Percentiles rank a stretch among this genome's conserved stretches.
Evolutionary conservation across 2,113 vertebrate species (phyloP).

Genomic region (Garra rufa): DNA sequence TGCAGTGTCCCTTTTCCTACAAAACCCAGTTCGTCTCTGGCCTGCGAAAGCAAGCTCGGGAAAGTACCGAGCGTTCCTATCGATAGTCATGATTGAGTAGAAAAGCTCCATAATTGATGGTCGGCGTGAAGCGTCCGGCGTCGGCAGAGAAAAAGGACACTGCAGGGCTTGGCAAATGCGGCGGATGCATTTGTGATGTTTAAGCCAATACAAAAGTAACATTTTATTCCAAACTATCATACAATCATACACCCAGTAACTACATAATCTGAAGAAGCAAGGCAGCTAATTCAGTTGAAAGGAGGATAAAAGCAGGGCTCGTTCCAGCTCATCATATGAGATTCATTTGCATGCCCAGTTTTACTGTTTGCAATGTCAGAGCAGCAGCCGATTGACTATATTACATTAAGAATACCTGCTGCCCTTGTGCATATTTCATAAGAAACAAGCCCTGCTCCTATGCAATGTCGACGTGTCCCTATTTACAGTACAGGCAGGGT

Average conservation of each 20-base stretch:
- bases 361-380: slow-evolving; percentile 94
- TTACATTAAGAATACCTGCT: slow-evolving; percentile 97
- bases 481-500: slow-evolving; percentile 99
- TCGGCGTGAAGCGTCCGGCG: not conserved
- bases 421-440: slow-evolving; percentile 96
- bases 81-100: slow-evolving; percentile 62
- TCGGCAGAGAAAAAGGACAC: slow-evolving; percentile 92
- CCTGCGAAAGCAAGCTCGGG: slow-evolving; percentile 54
- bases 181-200: slow-evolving; percentile 93
- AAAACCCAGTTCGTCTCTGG: slow-evolving; percentile 61
- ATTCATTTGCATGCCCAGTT: slow-evolving; percentile 92
- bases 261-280: slow-evolving; percentile 99
- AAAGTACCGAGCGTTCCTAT: slow-evolving; percentile 48
- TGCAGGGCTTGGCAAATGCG: slow-evolving; percentile 86
- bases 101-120: slow-evolving; percentile 47
- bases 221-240: slow-evolving; percentile 91
- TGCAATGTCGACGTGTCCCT: slow-evolving; percentile 98
- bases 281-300: slow-evolving; percentile 99
- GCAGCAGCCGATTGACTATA: slow-evolving; percentile 92
- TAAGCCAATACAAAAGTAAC: slow-evolving; percentile 99
- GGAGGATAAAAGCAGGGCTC: slow-evolving; percentile 98
- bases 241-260: slow-evolving; percentile 99
- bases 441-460: slow-evolving; percentile 98
- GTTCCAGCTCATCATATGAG: slow-evolving; percentile 96
- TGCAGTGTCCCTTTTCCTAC: slow-evolving; percentile 81